Evolutionary conservation across 1,140 invertebrate species (phyloP).

Genomic region (Solen grandis): DNA sequence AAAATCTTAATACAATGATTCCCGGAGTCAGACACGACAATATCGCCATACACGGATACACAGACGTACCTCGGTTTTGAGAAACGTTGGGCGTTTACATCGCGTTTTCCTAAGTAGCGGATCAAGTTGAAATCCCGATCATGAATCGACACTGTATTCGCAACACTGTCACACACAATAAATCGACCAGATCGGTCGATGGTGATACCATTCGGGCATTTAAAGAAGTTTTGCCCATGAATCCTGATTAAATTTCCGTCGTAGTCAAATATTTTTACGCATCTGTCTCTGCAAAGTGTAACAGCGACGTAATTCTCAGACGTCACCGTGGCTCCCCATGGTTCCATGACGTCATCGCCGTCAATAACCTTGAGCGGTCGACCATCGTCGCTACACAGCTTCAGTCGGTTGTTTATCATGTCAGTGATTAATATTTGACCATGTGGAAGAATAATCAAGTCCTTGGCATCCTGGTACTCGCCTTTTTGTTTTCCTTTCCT

Average conservation of each 20-base stretch:
- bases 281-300: conserved; percentile 43
- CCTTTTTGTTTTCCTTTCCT: conserved; percentile 52
- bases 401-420: conserved; percentile 58
- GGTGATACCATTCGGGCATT: conserved; percentile 56
- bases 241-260: conserved; percentile 35
- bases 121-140: conserved; percentile 32
- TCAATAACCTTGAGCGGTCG: conserved; percentile 8
- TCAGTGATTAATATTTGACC: conserved; percentile 58
- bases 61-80: conserved; percentile 60
- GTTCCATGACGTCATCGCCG: conserved; percentile 34
- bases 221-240: conserved; percentile 51
- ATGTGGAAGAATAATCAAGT: conserved; percentile 34
- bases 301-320: conserved; percentile 53
- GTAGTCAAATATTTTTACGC: conserved; percentile 42
- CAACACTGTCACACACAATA: conserved; percentile 53
- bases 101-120: conserved; percentile 6
- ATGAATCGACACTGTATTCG: conserved; percentile 50
- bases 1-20: conserved; percentile 71
- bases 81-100: conserved; percentile 28
- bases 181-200: conserved; percentile 40
- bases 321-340: conserved; percentile 44
- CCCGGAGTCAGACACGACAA: conserved; percentile 70
- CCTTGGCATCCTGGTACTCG: conserved; percentile 59
- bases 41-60: conserved; percentile 58
- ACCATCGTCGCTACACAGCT: conserved; percentile 41